Evolutionary conservation across 2,797 vertebrate genomes (phyloP), one percentile per base, ranked within the genome.

Genomic region (Petrocephalus schoutedeni): DNA sequence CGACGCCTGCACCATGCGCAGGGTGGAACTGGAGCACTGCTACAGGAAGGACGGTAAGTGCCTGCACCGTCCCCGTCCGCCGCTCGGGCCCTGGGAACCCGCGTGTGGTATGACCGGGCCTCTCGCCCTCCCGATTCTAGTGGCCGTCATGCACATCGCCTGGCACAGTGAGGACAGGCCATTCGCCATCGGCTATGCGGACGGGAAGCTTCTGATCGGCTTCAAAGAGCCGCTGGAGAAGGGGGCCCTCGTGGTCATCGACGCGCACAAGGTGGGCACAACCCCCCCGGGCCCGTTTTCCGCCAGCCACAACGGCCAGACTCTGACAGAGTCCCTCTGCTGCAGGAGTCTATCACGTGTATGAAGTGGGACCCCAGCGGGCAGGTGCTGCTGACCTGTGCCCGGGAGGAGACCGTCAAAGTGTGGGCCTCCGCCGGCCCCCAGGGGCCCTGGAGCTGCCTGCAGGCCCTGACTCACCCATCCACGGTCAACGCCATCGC

Each of bases 141-240:
- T 96, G 93, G 94, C 95, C 1, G 95, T 96, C 90, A 95, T 95
- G 94, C 91, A 95, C 90, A 94, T 99, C 1, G 97, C 98, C 49
- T 99, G 98, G 98, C 97, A 96, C 95, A 97, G 97, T 64, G 98
- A 98, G 91, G 97, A 99, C 91, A 96, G 94, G 90, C 97, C 97
- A 0, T 99, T 99, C 92, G 98, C 97, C 23, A 96, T 98, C 41
- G 98, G 98, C 87, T 99, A 98, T 89, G 96, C 97, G 36, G 98
- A 99, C 91, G 98, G 98, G 16, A 99, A 97, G 91, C 93, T 99
- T 88, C 94, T 99, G 87, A 94, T 99, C 64, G 98, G 97, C 90
- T 95, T 95, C 87, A 98, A 96, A 90, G 97, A 98, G 80, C 96
- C 97, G 0, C 89, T 96, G 57, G 98, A 98, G 89, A 98, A 98